phyloP scores from a whole-genome alignment of 2,888 invertebrate genomes.

The Xanthia icteritia region DNA sequence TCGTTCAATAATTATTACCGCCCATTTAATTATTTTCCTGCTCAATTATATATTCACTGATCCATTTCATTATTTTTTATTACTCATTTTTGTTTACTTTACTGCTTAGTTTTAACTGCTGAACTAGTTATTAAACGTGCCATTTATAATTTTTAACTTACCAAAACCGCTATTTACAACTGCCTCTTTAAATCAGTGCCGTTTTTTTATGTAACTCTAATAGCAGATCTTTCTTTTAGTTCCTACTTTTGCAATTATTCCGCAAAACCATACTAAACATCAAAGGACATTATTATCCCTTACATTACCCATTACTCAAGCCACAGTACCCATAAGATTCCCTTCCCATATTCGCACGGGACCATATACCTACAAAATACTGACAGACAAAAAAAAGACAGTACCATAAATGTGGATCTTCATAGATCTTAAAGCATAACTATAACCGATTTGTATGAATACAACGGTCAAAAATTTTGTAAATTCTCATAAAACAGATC shows the following conservation, averaged over 20 bases:
- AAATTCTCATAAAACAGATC: not conserved
- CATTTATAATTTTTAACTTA: no score
- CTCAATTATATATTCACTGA: no score
- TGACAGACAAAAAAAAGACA: conserved; percentile 17
- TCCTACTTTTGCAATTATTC: not conserved
- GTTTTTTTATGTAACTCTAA: no score
- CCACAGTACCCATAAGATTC: conserved; percentile 8
- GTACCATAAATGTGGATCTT: conserved; percentile 27
- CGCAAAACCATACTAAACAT: not conserved
- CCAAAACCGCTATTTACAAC: no score
- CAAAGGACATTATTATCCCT: not conserved
- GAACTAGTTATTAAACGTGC: no score
- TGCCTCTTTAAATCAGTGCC: no score
- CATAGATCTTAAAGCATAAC: not conserved
- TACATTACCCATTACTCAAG: not conserved
- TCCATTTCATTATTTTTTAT: no score
- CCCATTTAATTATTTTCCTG: no score
- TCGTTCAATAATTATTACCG: no score
- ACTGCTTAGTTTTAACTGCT: no score
- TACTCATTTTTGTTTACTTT: no score
- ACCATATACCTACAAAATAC: conserved; percentile 19
- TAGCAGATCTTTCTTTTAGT: not conserved
- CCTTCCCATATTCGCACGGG: conserved; percentile 31
- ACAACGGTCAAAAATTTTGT: not conserved
- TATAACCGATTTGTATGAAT: not conserved